Conservation (phyloP, 2,888 invertebrate species). For the Hemistola chrysoprasaria region DNA sequence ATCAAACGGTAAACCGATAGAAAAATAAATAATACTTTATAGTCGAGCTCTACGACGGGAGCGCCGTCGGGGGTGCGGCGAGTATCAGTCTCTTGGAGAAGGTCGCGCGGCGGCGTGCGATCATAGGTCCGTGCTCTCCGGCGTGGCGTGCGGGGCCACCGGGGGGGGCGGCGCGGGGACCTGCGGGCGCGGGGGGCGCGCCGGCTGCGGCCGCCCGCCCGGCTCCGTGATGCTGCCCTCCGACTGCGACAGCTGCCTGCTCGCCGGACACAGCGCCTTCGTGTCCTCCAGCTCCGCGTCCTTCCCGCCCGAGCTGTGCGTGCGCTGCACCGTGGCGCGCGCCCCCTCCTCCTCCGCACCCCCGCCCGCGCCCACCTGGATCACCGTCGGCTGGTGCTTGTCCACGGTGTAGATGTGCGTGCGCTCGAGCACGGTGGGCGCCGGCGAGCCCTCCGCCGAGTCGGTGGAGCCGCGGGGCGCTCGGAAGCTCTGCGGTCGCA, state of each 20-base stretch:
- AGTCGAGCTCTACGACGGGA: constrained; percentile 52
- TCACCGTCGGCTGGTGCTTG: constrained; percentile 88
- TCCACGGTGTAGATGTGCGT: constrained; percentile 88
- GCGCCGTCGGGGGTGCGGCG: constrained; percentile 26
- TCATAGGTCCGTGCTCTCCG: constrained; percentile 43
- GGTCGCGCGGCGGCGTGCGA: constrained; percentile 18
- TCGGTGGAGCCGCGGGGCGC: constrained; percentile 55
- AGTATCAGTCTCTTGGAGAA: constrained; percentile 50
- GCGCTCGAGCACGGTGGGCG: constrained; percentile 82
- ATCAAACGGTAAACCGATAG: constrained; percentile 46
- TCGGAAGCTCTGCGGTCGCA: constrained; percentile 82
- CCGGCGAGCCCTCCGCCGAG: constrained; percentile 26
- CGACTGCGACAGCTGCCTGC: constrained; percentile 79
- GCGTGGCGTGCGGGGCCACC: constrained; percentile 35
- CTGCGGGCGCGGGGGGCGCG: constrained; percentile 58
- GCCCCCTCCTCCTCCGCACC: constrained; percentile 46
- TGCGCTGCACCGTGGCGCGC: constrained; percentile 67
- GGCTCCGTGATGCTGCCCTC: constrained; percentile 84
- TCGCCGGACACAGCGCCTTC: constrained; percentile 58
- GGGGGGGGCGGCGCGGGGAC: constrained; percentile 64
- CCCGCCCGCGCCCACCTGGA: constrained; percentile 73
- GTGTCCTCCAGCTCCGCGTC: constrained; percentile 68
- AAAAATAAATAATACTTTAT: constrained; percentile 73
- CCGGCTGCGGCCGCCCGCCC: constrained; percentile 50
- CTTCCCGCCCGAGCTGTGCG: constrained; percentile 71